Evolutionary conservation across 2,113 vertebrate genomes (phyloP), one percentile per base, ranked within the genome.

Genomic region (Ammospiza caudacuta): DNA sequence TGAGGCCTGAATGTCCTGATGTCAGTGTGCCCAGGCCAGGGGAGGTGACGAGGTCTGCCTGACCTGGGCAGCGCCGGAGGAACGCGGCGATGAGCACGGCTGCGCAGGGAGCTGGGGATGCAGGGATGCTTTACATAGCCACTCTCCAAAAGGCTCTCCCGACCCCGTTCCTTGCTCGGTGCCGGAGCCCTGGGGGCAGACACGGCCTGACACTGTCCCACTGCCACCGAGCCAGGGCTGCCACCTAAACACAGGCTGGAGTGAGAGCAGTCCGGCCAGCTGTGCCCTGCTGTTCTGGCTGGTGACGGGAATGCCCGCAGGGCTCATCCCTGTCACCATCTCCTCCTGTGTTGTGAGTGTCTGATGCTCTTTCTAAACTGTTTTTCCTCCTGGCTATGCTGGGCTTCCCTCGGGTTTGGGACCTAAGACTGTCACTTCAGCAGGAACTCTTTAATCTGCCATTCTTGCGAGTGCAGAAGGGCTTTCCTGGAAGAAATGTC

Each of bases 1-100:
- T 1, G 1, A 0, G 5, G 59, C 27, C 3, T 0, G 1, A 7
- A 52, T 3, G 43, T 28, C 12, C 1, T 0, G 22, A 11, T 87
- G 91, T 84, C 78, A 68, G 31, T 5, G 11, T 16, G 81, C 84
- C 93, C 24, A 4, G 80, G 73, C 31, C 55, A 70, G 81, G 33
- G 0, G 19, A 49, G 64, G 29, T 8, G 17, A 77, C 27, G 25
- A 86, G 96, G 95, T 95, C 93, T 89, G 59, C 0, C 3, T 95
- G 95, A 96, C 95, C 94, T 33, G 79, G 58, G n/a, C 68, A 87
- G 64, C 4, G 21, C 73, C 0, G 12, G 3, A 66, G 63, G 68
- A 94, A 89, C 2, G 43, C 1, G 2, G 29, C 37, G 28, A 20
- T 9, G 41, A 72, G 62, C 76, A 89, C 27, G 29, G 57, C 47